Evolutionary conservation across 2,888 invertebrate species (phyloP), one percentile per base, ranked within the genome.

Genomic region (Parthenolecanium corni): DNA sequence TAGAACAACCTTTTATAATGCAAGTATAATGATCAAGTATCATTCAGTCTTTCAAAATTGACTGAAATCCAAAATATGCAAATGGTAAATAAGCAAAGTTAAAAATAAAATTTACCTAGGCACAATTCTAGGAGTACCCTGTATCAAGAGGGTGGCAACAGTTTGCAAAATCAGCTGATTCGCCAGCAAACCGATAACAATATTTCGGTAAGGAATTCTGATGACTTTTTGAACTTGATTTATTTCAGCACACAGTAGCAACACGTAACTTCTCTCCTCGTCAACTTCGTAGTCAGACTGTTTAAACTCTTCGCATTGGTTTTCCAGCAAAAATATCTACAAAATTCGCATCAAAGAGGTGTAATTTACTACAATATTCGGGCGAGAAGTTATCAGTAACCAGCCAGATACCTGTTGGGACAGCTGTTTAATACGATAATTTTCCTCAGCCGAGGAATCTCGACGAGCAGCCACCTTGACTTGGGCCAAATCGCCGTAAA

Each of bases 141-240:
- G 89, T 44, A 94, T 79, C 18, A 95, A 76, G 16, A 94, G 78
- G 69, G 86, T 88, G 2, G 91, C 93, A 65, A 94, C 84, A 61
- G 92, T 86, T 76, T 94, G 94, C 36, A 94, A 79, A 58, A 94
- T 76, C 80, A 94, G 88, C 76, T 94, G 93, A 73, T 94, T 93
- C 4, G 93, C 90, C 67, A 94, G 73, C 64, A 95, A 79, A 2
- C 93, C 91, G 2, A 94, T 87, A 0, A 94, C 86, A 57, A 95
- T 75, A 67, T 86, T 89, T 70, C 88, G 81, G 70, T 93, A 88
- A 2, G 93, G 90, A 66, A 95, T 89, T 68, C 92, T 78, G 31
- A 87, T 82, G 3, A 89, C 85, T 42, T 86, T 21, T 5, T 65
- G 57, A n/a, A 64, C 44, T 65, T 85, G 67, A 9, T 31, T 31